Conservation (phyloP, 23 tunicate species). For the Halocynthia roretzi region DNA sequence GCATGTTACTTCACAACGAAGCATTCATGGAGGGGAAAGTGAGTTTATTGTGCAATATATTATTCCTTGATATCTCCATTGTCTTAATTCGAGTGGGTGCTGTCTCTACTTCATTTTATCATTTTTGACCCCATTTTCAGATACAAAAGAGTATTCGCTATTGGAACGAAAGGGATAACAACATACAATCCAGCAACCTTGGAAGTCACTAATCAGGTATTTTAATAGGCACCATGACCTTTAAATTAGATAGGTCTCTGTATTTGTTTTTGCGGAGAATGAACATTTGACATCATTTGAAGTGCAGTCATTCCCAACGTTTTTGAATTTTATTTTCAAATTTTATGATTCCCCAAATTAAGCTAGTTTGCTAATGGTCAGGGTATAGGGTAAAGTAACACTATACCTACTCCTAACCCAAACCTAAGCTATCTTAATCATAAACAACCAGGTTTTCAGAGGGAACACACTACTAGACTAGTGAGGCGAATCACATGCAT, state of each 20-base stretch:
- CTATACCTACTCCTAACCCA: too few relatives aligned
- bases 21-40: constrained; percentile 98
- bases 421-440: too few relatives aligned
- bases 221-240: not conserved
- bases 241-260: not conserved
- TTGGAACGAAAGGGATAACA: constrained; percentile 87
- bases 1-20: constrained; percentile 87
- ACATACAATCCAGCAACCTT: constrained; percentile 82
- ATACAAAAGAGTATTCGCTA: constrained; percentile 81
- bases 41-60: constrained; percentile 13
- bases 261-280: too few relatives aligned
- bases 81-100: not conserved
- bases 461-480: too few relatives aligned
- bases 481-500: too few relatives aligned
- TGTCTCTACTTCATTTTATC: not conserved
- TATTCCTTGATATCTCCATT: not conserved
- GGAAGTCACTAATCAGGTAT: constrained; percentile 89
- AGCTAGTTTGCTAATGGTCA: too few relatives aligned
- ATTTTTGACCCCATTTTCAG: constrained; percentile 12
- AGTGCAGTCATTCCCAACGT: too few relatives aligned
- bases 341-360: too few relatives aligned
- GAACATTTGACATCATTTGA: too few relatives aligned
- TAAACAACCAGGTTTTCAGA: too few relatives aligned
- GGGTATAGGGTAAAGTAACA: too few relatives aligned
- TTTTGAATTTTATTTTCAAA: too few relatives aligned